phyloP scores from a whole-genome alignment of 2,888 invertebrate species.

The Cephus runcator region DNA sequence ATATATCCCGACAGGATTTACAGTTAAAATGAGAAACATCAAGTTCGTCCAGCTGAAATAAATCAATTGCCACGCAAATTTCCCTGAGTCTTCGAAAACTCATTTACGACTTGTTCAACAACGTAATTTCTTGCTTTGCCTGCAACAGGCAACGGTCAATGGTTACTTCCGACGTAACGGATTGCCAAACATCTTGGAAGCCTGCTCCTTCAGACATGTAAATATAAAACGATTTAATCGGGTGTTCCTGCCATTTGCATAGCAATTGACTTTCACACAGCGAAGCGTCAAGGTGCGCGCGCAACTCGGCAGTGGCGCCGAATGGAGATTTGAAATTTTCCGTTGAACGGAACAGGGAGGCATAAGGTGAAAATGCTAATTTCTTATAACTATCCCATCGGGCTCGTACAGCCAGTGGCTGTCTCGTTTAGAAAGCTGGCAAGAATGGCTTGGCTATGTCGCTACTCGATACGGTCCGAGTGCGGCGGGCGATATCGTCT shows the following conservation, averaged over 20 bases:
- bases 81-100: background rate
- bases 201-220: background rate
- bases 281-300: background rate
- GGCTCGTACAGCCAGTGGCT: background rate
- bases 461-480: background rate
- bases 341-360: background rate
- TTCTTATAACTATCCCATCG: background rate
- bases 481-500: background rate
- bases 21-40: background rate
- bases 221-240: background rate
- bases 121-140: background rate
- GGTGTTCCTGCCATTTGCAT: background rate
- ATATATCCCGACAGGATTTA: background rate
- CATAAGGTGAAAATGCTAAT: background rate
- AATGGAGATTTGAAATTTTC: background rate
- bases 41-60: background rate
- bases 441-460: background rate
- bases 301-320: background rate
- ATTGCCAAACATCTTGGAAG: background rate
- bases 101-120: background rate
- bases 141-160: background rate
- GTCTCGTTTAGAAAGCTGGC: background rate
- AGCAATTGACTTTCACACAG: background rate
- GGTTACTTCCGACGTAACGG: background rate
- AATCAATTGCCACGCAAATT: background rate